Conservation (phyloP, 2,888 invertebrate species). For the Mechanitis mazaeus region DNA sequence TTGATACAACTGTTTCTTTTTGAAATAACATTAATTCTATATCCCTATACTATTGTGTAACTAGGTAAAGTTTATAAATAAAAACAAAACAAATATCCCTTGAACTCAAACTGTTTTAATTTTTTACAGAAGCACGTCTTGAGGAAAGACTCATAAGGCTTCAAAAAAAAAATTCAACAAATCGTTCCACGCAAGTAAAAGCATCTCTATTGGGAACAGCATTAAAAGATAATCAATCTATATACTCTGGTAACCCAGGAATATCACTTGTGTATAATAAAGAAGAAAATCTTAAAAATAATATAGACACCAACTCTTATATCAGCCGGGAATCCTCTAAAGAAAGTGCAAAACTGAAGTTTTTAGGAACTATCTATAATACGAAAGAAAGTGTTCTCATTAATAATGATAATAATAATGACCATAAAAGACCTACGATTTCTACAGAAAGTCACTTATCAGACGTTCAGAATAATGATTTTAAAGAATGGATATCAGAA, state of each 20-base stretch:
- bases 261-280: conserved; percentile 42
- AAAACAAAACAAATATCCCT: not conserved
- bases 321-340: conserved; percentile 21
- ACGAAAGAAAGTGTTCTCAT: conserved; percentile 9
- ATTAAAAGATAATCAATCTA: conserved; percentile 12
- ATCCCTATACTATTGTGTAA: no score
- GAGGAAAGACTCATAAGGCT: conserved; percentile 41
- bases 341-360: conserved; percentile 21
- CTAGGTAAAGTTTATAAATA: no score
- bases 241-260: conserved; percentile 22
- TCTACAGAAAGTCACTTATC: no score
- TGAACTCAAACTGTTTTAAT: not conserved
- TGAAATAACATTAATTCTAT: no score
- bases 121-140: conserved; percentile 45
- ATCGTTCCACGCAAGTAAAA: conserved; percentile 42
- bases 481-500: conserved; percentile 22
- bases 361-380: conserved; percentile 23
- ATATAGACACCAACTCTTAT: conserved; percentile 19
- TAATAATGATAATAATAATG: conserved; percentile 7
- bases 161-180: conserved; percentile 35
- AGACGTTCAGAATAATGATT: conserved; percentile 6
- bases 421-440: conserved; percentile 5
- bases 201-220: conserved; percentile 27
- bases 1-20: no score
- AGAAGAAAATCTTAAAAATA: conserved; percentile 36